Percentiles rank a stretch among this genome's conserved stretches.
These are phyloP conservation scores for Ennomos quercinarius DNA, from an alignment of 2,888 invertebrate species.

Conservation along the genomic window DNA sequence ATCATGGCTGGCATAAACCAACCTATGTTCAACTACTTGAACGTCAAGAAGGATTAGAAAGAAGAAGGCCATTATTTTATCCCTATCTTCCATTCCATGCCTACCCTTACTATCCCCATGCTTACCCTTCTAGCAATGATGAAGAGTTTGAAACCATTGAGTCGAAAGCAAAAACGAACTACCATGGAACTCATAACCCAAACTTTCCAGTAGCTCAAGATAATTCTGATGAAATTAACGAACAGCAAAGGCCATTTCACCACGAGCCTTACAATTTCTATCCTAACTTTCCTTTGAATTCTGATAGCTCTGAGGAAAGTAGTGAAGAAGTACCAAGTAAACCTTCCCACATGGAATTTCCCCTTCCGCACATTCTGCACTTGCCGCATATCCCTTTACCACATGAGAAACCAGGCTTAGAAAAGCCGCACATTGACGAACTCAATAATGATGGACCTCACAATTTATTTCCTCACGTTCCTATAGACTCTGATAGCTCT, in stretches of 20 bases:
- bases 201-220: neutral
- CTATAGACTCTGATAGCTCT: constrained; percentile 5
- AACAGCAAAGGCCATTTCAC: constrained; percentile 1
- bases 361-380: neutral
- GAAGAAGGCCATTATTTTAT: constrained; percentile 20
- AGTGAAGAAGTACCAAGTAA: neutral
- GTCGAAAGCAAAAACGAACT: neutral
- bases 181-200: constrained; percentile 2
- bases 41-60: constrained; percentile 4
- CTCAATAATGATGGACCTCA: constrained; percentile 1
- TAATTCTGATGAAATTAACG: neutral
- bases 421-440: neutral
- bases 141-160: constrained; percentile 24
- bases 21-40: neutral
- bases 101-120: constrained; percentile 11
- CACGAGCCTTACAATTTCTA: constrained; percentile 8
- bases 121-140: constrained; percentile 17
- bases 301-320: constrained; percentile 1
- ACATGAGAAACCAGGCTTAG: neutral
- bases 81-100: constrained; percentile 10
- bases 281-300: constrained; percentile 7
- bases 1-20: constrained; percentile 4
- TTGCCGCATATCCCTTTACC: neutral
- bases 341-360: constrained; percentile 2
- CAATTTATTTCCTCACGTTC: constrained; percentile 4